phyloP scores from a whole-genome alignment of 23 tunicate genomes.

The Oikopleura dioica region DNA sequence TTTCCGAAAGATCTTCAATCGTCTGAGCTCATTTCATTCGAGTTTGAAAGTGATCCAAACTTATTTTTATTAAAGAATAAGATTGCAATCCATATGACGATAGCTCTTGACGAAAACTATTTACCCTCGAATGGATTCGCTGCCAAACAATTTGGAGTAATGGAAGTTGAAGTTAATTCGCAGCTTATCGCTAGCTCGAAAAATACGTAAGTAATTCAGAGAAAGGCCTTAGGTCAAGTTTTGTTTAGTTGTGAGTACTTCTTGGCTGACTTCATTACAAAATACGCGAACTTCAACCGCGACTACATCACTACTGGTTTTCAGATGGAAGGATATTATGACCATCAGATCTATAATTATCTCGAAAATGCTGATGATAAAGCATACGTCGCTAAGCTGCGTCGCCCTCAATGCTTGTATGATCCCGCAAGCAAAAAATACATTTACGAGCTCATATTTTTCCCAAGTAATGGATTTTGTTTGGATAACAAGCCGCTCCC shows the following conservation, averaged over 20 bases:
- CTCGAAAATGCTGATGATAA: not conserved
- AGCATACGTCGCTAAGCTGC: not conserved
- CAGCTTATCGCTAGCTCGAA: not conserved
- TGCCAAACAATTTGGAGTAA: not conserved
- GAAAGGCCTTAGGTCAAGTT: not conserved
- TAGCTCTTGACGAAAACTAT: not conserved
- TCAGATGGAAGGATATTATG: not conserved
- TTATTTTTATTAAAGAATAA: not conserved
- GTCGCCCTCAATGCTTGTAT: not conserved
- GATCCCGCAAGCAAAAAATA: not conserved
- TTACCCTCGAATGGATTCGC: conserved; percentile 7
- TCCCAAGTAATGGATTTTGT: not conserved
- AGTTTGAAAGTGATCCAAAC: not conserved
- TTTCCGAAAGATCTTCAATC: not conserved
- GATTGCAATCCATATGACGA: not conserved
- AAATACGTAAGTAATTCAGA: not conserved
- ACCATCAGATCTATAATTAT: not conserved
- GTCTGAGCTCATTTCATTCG: not conserved
- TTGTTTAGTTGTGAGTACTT: not conserved
- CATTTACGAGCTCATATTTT: not conserved
- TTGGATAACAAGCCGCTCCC: not conserved
- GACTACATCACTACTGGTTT: not conserved
- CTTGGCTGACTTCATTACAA: not conserved
- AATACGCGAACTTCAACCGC: not conserved
- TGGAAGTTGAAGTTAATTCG: not conserved